Evolutionary conservation across 2,113 vertebrate species (phyloP), one percentile per base, ranked within the genome.

Genomic region (Todiramphus saurophagus): DNA sequence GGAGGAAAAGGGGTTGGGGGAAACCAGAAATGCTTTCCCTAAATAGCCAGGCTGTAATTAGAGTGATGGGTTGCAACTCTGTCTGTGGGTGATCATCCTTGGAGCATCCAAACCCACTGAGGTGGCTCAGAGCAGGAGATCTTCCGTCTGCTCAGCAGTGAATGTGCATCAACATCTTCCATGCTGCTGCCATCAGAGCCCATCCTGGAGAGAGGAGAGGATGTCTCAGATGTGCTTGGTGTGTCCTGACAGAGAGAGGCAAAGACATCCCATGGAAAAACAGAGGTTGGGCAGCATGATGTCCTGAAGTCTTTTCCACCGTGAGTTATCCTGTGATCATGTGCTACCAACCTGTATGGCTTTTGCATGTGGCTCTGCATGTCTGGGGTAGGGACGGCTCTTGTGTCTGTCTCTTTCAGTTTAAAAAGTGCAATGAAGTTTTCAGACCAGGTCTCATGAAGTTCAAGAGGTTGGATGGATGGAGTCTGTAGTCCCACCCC

Each of bases 231-330:
- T 1, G 0, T 24, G 43, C 50, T 64, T 4, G 0, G 3, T 30
- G 35, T 72, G 67, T 70, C 41, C 72, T 31, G 41, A 4, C 7
- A 39, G 63, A 60, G n/a, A 19, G 18, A 10, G 30, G 56, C 1
- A 8, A 44, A 85, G 33, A 27, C 1, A 0, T 39, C 55, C 67
- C 20, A 3, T 3, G 24, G 70, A 1, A 53, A 13, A 8, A 3
- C 8, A 1, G 48, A 28, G 39, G 8, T 5, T 35, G 68, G 48
- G 27, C 1, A 0, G 10, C 0, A 0, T 12, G 24, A 48, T 39
- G 58, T 56, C 4, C 78, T 50, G 81, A 60, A 37, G 39, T 18
- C 11, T 48, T n/a, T 37, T 30, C 35, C 35, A 25, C 35, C 0
- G 43, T 62, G 37, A 92, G 44, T 60, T 69, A 5, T 11, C 27